Conservation (phyloP, 2,888 invertebrate genomes). For the Polyploca ridens region DNA sequence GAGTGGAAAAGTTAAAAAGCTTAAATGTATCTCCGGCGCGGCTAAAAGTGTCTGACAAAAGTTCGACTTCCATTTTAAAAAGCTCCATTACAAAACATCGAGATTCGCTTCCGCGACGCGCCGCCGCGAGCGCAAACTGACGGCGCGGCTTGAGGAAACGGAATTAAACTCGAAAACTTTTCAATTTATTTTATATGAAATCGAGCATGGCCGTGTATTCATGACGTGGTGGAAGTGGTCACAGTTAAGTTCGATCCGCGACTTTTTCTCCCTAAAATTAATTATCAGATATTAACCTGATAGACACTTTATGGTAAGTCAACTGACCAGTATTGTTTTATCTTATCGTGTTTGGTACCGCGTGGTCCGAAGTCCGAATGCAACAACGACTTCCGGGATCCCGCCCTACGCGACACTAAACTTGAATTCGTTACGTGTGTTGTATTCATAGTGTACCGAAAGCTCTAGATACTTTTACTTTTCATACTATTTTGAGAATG, state of each 20-base stretch:
- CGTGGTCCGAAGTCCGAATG: constrained; percentile 34
- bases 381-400: constrained; percentile 53
- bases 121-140: constrained; percentile 70
- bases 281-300: neutral
- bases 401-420: constrained; percentile 68
- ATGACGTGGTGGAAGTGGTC: constrained; percentile 52
- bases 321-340: neutral
- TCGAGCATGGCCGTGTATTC: constrained; percentile 62
- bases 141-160: constrained; percentile 66
- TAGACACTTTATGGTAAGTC: neutral
- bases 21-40: constrained; percentile 84
- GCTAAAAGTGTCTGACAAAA: constrained; percentile 85
- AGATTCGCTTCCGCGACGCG: constrained; percentile 81
- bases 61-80: constrained; percentile 85
- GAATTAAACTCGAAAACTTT: constrained; percentile 80
- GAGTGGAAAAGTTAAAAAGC: constrained; percentile 85
- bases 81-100: constrained; percentile 85
- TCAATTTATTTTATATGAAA: constrained; percentile 78
- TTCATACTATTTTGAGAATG: neutral
- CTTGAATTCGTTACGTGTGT: constrained; percentile 78
- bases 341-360: constrained; percentile 35
- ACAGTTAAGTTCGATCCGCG: constrained; percentile 24
- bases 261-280: neutral
- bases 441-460: constrained; percentile 50
- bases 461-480: constrained; percentile 41